These are phyloP conservation scores for Drosophila pseudotakahashii DNA, from an alignment of 2,888 invertebrate genomes.

Conservation along the genomic window DNA sequence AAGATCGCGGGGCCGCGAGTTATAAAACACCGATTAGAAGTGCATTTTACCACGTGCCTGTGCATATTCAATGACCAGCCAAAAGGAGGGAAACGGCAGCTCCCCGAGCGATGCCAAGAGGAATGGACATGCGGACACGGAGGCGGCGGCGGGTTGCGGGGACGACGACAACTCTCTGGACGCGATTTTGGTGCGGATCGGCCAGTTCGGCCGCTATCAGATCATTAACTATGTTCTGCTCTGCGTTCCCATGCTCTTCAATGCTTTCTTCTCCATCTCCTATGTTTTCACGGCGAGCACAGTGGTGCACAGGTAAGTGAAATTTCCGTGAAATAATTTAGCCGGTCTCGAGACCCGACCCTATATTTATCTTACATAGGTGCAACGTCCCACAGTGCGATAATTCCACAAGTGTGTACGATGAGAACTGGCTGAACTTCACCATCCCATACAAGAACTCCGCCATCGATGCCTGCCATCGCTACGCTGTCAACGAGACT, in stretches of 20 bases:
- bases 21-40: conserved; percentile 62
- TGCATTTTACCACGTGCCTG: conserved; percentile 64
- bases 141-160: conserved; percentile 8
- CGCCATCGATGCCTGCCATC: conserved; percentile 66
- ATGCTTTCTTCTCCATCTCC: conserved; percentile 87
- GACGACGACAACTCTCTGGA: conserved; percentile 71
- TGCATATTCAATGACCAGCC: conserved; percentile 17
- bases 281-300: conserved; percentile 90
- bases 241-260: conserved; percentile 87
- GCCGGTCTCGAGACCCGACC: background rate
- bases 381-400: conserved; percentile 84
- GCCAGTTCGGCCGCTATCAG: conserved; percentile 88
- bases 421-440: conserved; percentile 85
- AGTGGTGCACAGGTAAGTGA: conserved; percentile 88
- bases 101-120: conserved; percentile 4
- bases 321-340: background rate
- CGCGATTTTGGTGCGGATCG: conserved; percentile 83
- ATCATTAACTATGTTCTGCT: conserved; percentile 86
- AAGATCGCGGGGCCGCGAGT: conserved; percentile 40
- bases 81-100: conserved; percentile 18
- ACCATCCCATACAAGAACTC: conserved; percentile 81
- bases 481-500: conserved; percentile 49
- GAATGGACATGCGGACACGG: conserved; percentile 45
- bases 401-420: conserved; percentile 66
- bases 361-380: conserved; percentile 54